Conservation (phyloP, 1,140 invertebrate species). For the Megathymus violae region DNA sequence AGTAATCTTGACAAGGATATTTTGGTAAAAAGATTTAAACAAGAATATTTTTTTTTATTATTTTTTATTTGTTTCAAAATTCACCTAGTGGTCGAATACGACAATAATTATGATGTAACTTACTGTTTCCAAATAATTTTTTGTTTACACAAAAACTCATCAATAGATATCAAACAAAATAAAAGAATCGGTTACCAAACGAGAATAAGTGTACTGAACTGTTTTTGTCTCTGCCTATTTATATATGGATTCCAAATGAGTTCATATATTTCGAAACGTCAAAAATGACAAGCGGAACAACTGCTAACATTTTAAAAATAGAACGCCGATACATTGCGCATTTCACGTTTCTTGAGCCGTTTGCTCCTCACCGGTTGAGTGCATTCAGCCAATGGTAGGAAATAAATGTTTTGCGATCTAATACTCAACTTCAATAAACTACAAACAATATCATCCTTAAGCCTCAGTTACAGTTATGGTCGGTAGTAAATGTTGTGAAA, state of each 20-base stretch:
- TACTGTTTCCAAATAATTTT: too few relatives aligned
- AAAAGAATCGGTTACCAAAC: too few relatives aligned
- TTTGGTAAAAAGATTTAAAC: not conserved
- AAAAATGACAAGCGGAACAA: not conserved
- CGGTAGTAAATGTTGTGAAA: not conserved
- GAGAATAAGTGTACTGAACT: too few relatives aligned
- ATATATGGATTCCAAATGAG: too few relatives aligned
- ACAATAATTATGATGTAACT: too few relatives aligned
- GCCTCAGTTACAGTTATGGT: not conserved
- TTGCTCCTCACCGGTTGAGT: slow-evolving; percentile 18
- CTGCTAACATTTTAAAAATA: slow-evolving; percentile 43
- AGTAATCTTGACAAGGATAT: slow-evolving; percentile 5
- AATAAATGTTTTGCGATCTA: not conserved
- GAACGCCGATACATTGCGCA: slow-evolving; percentile 34
- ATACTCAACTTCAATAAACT: not conserved
- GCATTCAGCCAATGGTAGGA: not conserved
- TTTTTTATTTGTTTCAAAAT: too few relatives aligned
- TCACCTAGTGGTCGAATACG: too few relatives aligned
- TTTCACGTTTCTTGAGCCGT: slow-evolving; percentile 31
- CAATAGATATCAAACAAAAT: too few relatives aligned
- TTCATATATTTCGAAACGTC: not conserved
- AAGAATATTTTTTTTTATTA: too few relatives aligned
- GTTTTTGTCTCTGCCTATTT: too few relatives aligned
- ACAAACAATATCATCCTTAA: not conserved
- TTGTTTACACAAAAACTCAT: too few relatives aligned